Base-by-base conservation (phyloP, 2,113 vertebrate species). In the Accipiter virgatus region DNA sequence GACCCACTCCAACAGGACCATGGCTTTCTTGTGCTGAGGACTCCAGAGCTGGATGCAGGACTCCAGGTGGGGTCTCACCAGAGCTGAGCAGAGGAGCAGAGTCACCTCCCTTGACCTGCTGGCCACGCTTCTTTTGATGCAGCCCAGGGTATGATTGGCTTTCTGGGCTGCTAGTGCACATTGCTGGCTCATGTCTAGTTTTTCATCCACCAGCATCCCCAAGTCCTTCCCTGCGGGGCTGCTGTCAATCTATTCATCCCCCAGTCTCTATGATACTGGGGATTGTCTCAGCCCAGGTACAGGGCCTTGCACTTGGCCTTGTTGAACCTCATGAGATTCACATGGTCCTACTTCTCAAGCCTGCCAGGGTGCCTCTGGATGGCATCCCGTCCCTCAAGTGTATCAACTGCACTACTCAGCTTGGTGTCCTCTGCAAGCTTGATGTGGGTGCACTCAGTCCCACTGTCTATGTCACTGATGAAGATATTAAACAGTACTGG, bases 361-460 rank as follows among this genome's bases (percentile, higher is more conserved):
- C 29, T 47, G 38, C 34, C 38, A 29, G 47, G 50, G n/a, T 45
- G 7, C 29, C 14, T 74, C 53, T 59, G 21, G 53, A 25, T 52
- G 45, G 13, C n/a, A 63, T 42, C 43, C 14, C 6, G 1, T 38
- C 40, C 34, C 13, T 68, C 13, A 16, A 8, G 22, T 7, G 0
- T 67, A 11, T 38, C 53, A 53, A 17, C 40, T 32, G 32, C 26
- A 67, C 21, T 32, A 21, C 25, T 81, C 52, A 22, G 36, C 45
- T 53, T 47, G 67, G 29, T 66, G 38, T 66, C 17, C 16, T 32
- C 29, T 23, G 47, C 22, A 48, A 48, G 22, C 47, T 48, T 48
- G 47, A 12, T 48, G 21, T 23, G 21, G 47, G 47, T 48, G 47
- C 47, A 23, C 47, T 48, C 47, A 23, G 13, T 12, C 47, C 47